These are phyloP conservation scores for Hofmannophila pseudospretella DNA, from an alignment of 2,888 invertebrate genomes.

Conservation along the genomic window DNA sequence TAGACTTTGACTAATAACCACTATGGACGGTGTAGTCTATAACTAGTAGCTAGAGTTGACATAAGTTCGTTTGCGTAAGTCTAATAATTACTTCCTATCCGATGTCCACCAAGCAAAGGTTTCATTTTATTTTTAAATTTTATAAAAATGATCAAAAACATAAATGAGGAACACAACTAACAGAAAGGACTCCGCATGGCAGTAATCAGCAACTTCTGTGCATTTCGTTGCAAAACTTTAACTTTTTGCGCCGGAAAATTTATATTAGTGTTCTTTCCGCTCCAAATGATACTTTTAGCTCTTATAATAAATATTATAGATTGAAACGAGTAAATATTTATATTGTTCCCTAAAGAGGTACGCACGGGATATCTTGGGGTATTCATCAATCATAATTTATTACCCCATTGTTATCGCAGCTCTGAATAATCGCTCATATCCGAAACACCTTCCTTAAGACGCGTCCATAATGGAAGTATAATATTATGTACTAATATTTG, in stretches of 20 bases:
- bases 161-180: too few relatives aligned
- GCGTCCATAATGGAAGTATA: slow-evolving; percentile 34
- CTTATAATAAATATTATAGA: slow-evolving; percentile 14
- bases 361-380: slow-evolving; percentile 34
- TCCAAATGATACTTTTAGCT: neutral
- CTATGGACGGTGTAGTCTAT: neutral
- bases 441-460: slow-evolving; percentile 62
- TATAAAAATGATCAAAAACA: too few relatives aligned
- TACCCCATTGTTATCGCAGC: slow-evolving; percentile 66
- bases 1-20: slow-evolving; percentile 53
- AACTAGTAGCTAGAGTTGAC: neutral
- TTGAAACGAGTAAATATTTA: slow-evolving; percentile 42
- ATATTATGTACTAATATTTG: too few relatives aligned
- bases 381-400: slow-evolving; percentile 76
- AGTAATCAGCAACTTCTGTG: neutral
- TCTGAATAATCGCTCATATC: slow-evolving; percentile 73
- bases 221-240: neutral
- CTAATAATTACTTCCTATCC: too few relatives aligned
- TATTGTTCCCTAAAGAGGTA: slow-evolving; percentile 52
- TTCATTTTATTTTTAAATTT: too few relatives aligned
- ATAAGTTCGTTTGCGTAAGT: too few relatives aligned
- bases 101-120: too few relatives aligned
- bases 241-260: neutral
- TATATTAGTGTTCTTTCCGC: neutral
- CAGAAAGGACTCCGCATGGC: too few relatives aligned